Percentiles rank a stretch among this genome's conserved stretches.
Conservation (phyloP, 2,888 invertebrate species). For the Flabesymbios commensalis region DNA sequence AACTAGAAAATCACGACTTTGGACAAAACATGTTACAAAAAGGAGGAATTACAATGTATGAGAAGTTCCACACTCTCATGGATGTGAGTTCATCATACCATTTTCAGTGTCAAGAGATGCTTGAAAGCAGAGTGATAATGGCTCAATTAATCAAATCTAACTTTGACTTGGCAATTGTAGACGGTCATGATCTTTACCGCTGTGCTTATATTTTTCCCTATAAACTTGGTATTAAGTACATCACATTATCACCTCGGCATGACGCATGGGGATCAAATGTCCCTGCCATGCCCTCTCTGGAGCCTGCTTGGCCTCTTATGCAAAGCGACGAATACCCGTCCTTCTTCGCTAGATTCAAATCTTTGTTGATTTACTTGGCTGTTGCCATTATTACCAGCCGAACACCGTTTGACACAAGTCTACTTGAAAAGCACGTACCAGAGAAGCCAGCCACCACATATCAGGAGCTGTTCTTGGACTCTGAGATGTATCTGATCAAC, state of each 20-base stretch:
- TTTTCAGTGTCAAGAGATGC: too few species aligned
- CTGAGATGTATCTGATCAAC: constrained; percentile 11
- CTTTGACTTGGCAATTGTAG: constrained; percentile 7
- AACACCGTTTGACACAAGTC: background rate
- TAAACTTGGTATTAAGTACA: constrained; percentile 7
- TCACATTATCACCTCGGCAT: background rate
- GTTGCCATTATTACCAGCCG: background rate
- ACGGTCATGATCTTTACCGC: background rate
- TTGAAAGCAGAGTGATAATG: background rate
- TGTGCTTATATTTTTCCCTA: constrained; percentile 9
- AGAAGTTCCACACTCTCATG: too few species aligned
- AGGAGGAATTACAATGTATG: too few species aligned
- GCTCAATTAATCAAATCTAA: background rate
- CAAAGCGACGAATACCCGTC: background rate
- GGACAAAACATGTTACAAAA: too few species aligned
- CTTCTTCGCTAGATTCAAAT: background rate
- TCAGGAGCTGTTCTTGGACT: background rate
- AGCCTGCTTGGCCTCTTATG: background rate
- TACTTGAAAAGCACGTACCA: background rate
- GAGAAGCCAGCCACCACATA: background rate
- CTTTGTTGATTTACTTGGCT: background rate
- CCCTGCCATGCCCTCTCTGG: constrained; percentile 14
- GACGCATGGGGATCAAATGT: background rate
- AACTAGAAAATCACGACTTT: too few species aligned
- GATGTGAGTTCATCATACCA: too few species aligned